Conservation (phyloP, 30 jellyfish, hydroid and myxozoan species). For the Sanderia malayensis region DNA sequence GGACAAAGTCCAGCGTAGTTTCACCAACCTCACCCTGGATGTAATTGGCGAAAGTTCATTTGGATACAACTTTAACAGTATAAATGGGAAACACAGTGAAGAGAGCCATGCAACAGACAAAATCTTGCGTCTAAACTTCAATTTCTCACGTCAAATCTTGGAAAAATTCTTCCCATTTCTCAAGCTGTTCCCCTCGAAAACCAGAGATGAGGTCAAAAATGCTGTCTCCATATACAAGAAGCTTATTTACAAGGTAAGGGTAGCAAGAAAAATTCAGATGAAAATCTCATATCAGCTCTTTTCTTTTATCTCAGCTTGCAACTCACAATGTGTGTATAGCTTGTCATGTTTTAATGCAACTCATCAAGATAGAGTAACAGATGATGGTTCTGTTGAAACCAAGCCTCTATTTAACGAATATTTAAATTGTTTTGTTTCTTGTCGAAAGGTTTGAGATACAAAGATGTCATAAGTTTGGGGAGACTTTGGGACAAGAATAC, state of each 20-base stretch:
- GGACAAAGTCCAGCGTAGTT: slow-evolving; percentile 12
- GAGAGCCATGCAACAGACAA: slow-evolving; percentile 40
- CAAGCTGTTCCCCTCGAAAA: slow-evolving; percentile 6
- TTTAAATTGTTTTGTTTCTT: too few relatives aligned
- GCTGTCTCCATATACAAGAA: not conserved
- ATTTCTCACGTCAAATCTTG: slow-evolving; percentile 10
- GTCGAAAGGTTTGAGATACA: too few relatives aligned
- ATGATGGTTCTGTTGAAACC: too few relatives aligned
- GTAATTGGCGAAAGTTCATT: slow-evolving; percentile 37
- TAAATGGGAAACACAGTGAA: not conserved
- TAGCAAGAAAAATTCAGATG: not conserved
- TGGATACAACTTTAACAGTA: slow-evolving; percentile 32
- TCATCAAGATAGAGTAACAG: too few relatives aligned
- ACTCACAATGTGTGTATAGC: too few relatives aligned
- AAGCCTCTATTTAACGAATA: too few relatives aligned
- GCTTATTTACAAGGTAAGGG: slow-evolving; percentile 16
- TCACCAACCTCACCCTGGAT: slow-evolving; percentile 32
- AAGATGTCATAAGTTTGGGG: too few relatives aligned
- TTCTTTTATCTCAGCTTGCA: too few relatives aligned
- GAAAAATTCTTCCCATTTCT: slow-evolving; percentile 23
- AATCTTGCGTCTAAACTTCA: slow-evolving; percentile 14
- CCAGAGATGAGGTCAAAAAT: not conserved
- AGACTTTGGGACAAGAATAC: too few relatives aligned
- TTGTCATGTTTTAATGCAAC: too few relatives aligned
- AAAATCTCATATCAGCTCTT: not conserved